phyloP scores from a whole-genome alignment of 1,140 invertebrate species.

The Drosophila ficusphila region DNA sequence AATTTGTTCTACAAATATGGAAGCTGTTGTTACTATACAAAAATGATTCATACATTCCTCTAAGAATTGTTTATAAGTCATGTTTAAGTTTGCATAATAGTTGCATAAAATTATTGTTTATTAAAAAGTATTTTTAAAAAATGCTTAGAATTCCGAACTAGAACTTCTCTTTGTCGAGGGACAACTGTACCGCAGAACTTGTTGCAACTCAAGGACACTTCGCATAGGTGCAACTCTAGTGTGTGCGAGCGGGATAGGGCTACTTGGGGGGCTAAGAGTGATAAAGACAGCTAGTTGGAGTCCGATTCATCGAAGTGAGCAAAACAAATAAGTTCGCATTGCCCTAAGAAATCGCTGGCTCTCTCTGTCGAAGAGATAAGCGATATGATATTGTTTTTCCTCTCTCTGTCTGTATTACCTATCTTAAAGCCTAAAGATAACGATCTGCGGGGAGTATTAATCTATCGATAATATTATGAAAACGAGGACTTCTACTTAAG shows the following conservation, averaged over 20 bases:
- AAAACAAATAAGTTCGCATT: conserved; percentile 8
- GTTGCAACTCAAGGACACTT: conserved; percentile 56
- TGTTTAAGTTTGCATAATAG: no score
- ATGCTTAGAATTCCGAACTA: no score
- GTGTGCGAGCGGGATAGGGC: neutral
- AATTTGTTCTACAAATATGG: no score
- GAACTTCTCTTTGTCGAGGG: neutral
- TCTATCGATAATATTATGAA: conserved; percentile 40
- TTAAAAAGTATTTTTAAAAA: no score
- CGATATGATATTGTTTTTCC: neutral
- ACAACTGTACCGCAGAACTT: conserved; percentile 21
- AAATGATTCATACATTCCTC: no score
- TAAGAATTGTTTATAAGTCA: no score
- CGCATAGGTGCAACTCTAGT: conserved; percentile 22
- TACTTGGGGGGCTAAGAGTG: neutral
- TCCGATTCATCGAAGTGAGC: conserved; percentile 12
- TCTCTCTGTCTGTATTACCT: neutral
- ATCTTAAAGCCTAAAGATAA: conserved; percentile 34
- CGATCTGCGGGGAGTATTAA: conserved; percentile 8
- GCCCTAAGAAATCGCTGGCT: neutral
- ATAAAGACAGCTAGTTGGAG: conserved; percentile 9
- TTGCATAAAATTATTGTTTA: no score
- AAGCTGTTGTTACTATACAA: no score
- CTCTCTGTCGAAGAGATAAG: neutral
- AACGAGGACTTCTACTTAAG: conserved; percentile 4